Base-by-base conservation (phyloP, 2,113 vertebrate species). In the Spilogale gracilis region DNA sequence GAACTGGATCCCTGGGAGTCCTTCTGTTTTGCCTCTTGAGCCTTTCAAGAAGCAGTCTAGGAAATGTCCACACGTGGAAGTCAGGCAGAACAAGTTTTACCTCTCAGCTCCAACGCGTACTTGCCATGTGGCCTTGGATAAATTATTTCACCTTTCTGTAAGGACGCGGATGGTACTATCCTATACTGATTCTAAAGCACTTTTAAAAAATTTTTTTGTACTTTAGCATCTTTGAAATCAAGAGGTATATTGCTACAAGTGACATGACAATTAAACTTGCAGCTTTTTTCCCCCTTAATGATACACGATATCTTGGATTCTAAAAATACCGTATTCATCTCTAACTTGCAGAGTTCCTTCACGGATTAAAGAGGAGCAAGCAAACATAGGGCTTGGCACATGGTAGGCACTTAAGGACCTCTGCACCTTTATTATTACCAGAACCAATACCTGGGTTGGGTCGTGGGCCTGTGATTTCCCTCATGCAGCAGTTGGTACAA, bases 171-270 rank as follows among this genome's bases (percentile, higher is more conserved):
- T 76, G 48, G 18, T n/a, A 56, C 12, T 38, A 6, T 73, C 32
- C 78, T 79, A 94, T 6, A 80, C 3, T 56, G 23, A 94, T 60
- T 79, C 50, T 83, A 92, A 93, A 54, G 45, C 14, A 45, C 32
- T 50, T 8, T 18, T 20, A 14, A 12, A 4, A 27, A 61, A 10
- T 61, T 61, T 9, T 9, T 65, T n/a, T 25, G 56, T 8, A 3
- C n/a, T 90, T 94, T 87, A 92, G 56, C 45, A 84, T 54, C 67
- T 87, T 95, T 93, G 52, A 95, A 88, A 92, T 87, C 48, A 92
- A 84, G 50, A 79, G 48, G 38, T 82, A 58, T 82, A 63, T 78
- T 95, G 63, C n/a, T 60, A 82, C 16, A 38, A 76, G 21, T 76
- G 9, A 45, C 32, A 9, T 71, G 14, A 95, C 43, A 9, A 43